Evolutionary conservation across 2,113 vertebrate species (phyloP), one percentile per base, ranked within the genome.

Genomic region (Cephalopholis sonnerati): DNA sequence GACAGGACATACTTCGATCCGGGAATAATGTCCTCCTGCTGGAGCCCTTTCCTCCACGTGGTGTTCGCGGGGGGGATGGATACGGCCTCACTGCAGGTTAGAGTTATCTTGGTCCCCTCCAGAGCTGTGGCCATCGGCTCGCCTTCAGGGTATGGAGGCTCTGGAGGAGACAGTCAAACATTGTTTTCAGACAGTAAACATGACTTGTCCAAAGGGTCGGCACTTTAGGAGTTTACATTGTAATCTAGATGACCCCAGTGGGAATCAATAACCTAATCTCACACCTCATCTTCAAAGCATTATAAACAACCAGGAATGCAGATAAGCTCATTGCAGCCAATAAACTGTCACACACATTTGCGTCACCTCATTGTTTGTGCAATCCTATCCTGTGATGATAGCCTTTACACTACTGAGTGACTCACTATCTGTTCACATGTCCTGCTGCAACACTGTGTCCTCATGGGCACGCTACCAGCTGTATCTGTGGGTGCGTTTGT

Each of bases 71-170:
- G 75, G 0, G 98, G 98, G 0, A 84, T 79, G 80, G 97, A 96
- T 1, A 64, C 82, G 0, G 24, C 58, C 85, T 97, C 96, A 0
- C 79, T 89, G 93, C 98, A 99, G 0, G 46, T 91, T 2, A 99
- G 83, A 0, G 95, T 97, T 54, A 97, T 74, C 0, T 82, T 96
- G 68, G 88, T 89, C 2, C 93, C 96, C 53, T 93, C 84, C 4
- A 97, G 84, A 55, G 95, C 97, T 1, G 94, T 94, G 74, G 86
- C 94, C n/a, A 97, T 75, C 0, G 97, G 97, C 4, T 96, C 84
- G 0, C 97, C 93, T 12, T 83, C 25, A 16, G 97, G 93, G 0
- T 83, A 95, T 48, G 98, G 98, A 46, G 59, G 32, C 20, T 88
- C 98, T 99, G 93, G 12, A 80, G 1, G 48, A 17, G 48, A 51